Evolutionary conservation across 1,140 invertebrate genomes (phyloP), one percentile per base, ranked within the genome.

Genomic region (Brachionus plicatilis): DNA sequence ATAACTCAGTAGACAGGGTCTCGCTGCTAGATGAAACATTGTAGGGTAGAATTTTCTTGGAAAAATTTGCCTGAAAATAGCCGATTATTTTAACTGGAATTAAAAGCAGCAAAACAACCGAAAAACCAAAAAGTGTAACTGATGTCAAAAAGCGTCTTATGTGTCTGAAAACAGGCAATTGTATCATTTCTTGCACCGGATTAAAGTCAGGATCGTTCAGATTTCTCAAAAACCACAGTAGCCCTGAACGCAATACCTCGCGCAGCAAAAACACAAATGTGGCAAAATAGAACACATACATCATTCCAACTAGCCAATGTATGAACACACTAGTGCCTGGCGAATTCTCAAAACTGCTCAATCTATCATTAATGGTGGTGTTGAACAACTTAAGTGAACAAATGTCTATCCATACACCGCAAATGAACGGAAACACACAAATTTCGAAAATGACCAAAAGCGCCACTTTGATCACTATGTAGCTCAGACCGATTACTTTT

Each of bases 121-220:
- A 75, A 24, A 60, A 85, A 12, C 72, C 66, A 72, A 78, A 86
- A 75, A 84, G 94, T 85, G 98, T 94, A 47, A 95, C 94, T 0
- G 96, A 99, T 0, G 94, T 94, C 4, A 98, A 91, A 60, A 99
- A 92, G 80, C 96, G 92, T 41, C 96, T 92, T 3, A 96, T 92
- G 88, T 99, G 97, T 83, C 94, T 92, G 70, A 96, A 90, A 65
- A 99, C 95, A 7, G 96, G 94, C 41, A 98, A 91, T 88, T 99
- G 96, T 85, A 99, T 99, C 96, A 99, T 99, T 88, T 94, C 94
- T 91, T 98, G 96, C 85, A 91, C 96, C 12, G 97, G 97, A 89
- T 97, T 98, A 87, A 99, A 99, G 87, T 99, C 97, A 0, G 97
- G 97, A 91, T 99, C 97, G 89, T 99, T 99, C 8, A 99, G 91